Percentiles rank a stretch among this genome's conserved stretches.
Evolutionary conservation across 2,113 vertebrate genomes (phyloP).

Genomic region (Centrocercus urophasianus): DNA sequence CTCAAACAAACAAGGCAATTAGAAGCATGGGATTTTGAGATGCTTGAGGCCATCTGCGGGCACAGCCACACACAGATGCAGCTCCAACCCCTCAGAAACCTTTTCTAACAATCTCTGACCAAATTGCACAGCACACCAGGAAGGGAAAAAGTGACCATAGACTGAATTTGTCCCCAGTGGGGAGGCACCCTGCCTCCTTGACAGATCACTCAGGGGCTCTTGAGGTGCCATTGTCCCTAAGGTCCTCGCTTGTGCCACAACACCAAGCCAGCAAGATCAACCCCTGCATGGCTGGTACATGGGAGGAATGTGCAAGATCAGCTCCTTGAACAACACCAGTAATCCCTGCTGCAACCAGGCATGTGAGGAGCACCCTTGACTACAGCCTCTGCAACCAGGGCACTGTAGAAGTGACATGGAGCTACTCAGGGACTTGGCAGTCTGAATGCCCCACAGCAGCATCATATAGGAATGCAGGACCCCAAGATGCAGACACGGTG

Average conservation of each 20-base stretch:
- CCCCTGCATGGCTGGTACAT: background rate
- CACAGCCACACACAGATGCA: background rate
- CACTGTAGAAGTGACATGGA: accelerated
- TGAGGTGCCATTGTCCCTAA: accelerated
- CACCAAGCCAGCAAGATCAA: background rate
- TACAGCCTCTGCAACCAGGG: no score
- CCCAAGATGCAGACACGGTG: accelerated
- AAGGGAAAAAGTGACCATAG: background rate
- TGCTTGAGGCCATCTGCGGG: background rate
- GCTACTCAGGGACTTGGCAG: background rate
- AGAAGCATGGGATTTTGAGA: background rate
- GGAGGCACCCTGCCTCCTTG: accelerated
- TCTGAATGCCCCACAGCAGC: background rate
- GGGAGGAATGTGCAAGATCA: conserved; percentile 14
- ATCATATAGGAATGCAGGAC: background rate
- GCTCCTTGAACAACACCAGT: background rate
- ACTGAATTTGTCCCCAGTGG: accelerated
- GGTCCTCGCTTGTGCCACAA: background rate
- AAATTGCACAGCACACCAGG: accelerated
- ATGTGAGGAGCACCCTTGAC: background rate
- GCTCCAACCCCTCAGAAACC: background rate
- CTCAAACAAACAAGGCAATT: conserved; percentile 21
- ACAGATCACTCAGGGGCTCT: background rate
- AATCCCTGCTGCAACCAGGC: accelerated
- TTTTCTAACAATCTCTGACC: accelerated